phyloP scores from a whole-genome alignment of 2,888 invertebrate genomes.

The Doris montereyensis region DNA sequence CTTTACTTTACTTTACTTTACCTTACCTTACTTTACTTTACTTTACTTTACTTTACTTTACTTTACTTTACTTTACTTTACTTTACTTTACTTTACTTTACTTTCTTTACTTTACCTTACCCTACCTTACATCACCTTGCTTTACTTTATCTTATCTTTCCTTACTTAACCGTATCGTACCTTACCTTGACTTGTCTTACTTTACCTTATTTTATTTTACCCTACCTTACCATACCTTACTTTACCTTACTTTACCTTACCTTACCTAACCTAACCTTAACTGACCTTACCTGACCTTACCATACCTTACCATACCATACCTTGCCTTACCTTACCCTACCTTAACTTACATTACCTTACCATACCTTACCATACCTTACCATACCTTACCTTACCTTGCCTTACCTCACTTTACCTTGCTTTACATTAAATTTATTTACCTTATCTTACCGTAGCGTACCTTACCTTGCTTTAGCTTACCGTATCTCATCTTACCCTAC shows the following conservation, averaged over 20 bases:
- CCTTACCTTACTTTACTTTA: no score
- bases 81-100: no score
- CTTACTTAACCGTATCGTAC: background rate
- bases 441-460: background rate
- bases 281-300: background rate
- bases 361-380: background rate
- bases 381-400: background rate
- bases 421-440: background rate
- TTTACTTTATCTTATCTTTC: background rate
- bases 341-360: background rate
- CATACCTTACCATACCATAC: slow-evolving; percentile 1
- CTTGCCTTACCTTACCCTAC: background rate
- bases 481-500: background rate
- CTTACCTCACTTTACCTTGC: background rate
- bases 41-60: no score
- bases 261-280: background rate
- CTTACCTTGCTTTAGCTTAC: no score
- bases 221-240: background rate
- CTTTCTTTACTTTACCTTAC: background rate
- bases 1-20: no score
- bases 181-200: background rate
- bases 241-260: background rate
- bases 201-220: background rate
- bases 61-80: no score
- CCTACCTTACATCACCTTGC: background rate